These are phyloP conservation scores for Schizothorax lantsangensis DNA, from an alignment of 2,797 vertebrate genomes.

Conservation along the genomic window DNA sequence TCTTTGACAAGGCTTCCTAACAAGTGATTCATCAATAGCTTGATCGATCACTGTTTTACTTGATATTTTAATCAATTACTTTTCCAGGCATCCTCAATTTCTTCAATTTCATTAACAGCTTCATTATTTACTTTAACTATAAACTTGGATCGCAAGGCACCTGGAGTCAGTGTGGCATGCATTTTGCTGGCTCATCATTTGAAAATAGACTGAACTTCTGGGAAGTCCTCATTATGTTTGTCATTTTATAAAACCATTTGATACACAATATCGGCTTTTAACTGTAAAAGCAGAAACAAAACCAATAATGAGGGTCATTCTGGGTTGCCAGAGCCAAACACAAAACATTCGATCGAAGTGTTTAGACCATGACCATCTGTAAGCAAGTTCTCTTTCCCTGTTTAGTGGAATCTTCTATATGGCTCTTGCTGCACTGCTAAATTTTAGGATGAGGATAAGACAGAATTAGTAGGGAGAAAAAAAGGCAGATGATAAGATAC, in stretches of 20 bases:
- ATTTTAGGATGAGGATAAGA: neutral
- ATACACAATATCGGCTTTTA: slow-evolving; percentile 58
- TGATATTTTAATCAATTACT: slow-evolving; percentile 25
- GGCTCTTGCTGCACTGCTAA: neutral
- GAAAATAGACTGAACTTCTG: slow-evolving; percentile 61
- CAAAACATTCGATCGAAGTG: slow-evolving; percentile 22
- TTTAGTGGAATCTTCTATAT: neutral
- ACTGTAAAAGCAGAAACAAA: slow-evolving; percentile 57
- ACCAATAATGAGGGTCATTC: slow-evolving; percentile 58
- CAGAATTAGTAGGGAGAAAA: neutral
- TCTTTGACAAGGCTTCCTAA: slow-evolving; percentile 50
- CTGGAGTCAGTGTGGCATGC: neutral
- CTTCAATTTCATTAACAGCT: slow-evolving; percentile 3
- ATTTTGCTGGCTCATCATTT: slow-evolving; percentile 47
- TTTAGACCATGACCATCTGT: slow-evolving; percentile 16
- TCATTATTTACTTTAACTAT: slow-evolving; percentile 19
- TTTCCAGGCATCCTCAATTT: neutral
- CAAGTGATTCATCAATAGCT: slow-evolving; percentile 50
- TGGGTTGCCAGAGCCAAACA: slow-evolving; percentile 41
- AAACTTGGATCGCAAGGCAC: slow-evolving; percentile 13
- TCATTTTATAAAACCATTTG: slow-evolving; percentile 55
- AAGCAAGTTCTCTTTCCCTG: neutral
- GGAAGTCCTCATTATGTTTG: slow-evolving; percentile 55
- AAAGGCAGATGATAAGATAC: slow-evolving; percentile 1
- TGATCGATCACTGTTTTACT: slow-evolving; percentile 32